Evolutionary conservation across 2,797 vertebrate species (phyloP), one percentile per base, ranked within the genome.

Genomic region (Oceanodroma leucorhoa): DNA sequence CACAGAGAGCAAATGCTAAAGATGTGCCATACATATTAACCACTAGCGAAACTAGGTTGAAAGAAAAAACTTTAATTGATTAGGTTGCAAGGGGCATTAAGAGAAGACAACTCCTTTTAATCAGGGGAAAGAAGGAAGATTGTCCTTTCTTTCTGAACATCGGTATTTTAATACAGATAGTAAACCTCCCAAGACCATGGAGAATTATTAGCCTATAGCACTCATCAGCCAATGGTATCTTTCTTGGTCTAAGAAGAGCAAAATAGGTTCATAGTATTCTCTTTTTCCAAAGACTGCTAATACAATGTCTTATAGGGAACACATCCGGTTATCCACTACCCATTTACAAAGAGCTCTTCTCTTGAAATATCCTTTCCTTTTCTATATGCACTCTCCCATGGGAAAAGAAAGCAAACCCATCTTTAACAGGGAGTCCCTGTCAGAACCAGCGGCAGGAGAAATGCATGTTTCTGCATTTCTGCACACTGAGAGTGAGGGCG

Each of bases 11-110:
- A 90, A 95, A 73, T 38, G 65, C 23, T 79, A 72, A 36, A 14
- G 38, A 82, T 93, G 80, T 84, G 93, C 29, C 57, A 45, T 48
- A 91, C 87, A 84, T 95, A 87, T 55, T 75, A 93, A 96, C 36
- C 32, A 50, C 21, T 18, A 43, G 38, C 16, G 58, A 88, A 93
- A 90, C 64, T 16, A 79, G 26, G 26, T 50, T 91, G 65, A 66
- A 81, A 82, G 54, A 83, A 61, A 88, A 81, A 34, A 51, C 30
- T 79, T 77, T 88, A 90, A 71, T 84, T 2, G 21, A 60, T 94
- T 89, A 69, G 79, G 30, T 83, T 78, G 40, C 58, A 88, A 83
- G 17, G 12, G 40, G 11, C 20, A 67, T 81, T 75, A 89, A 86
- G 8, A 71, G 51, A 89, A 85, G 32, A 81, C n/a, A 69, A 54